Evolutionary conservation across 2,113 vertebrate genomes (phyloP), one percentile per base, ranked within the genome.

Genomic region (western clawed frog (Xenopus tropicalis)): DNA sequence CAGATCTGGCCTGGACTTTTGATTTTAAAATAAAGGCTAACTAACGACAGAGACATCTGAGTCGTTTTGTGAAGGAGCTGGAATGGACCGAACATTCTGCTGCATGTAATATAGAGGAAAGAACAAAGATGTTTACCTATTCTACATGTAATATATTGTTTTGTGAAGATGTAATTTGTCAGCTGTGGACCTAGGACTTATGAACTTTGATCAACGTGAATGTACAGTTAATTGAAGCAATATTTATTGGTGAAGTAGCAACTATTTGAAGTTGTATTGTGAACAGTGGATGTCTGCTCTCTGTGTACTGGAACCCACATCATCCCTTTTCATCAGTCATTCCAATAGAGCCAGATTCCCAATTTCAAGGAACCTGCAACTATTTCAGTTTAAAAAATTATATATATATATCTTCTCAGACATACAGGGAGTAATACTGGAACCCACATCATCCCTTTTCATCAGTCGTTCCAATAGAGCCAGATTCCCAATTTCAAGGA

Each of bases 101-200:
- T 72, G 70, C 70, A 72, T 72, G 70, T 64, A 52, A 66, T 13
- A 37, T 37, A 66, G 51, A 66, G 44, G n/a, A 37, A 42, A 54
- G n/a, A 64, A 54, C 64, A 66, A 66, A 23, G n/a, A 48, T 48
- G 64, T 66, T 66, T 66, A 66, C 64, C 19, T 66, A n/a, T 20
- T 56, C 46, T 73, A 66, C 14, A 57, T 73, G n/a, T 56, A 22
- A 52, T 56, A 72, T 58, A 22, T 58, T 1, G 25, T 61, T 48
- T 66, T 73, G 71, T 73, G 71, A 58, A 58, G 62, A 51, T 46
- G 63, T 66, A 63, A 58, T n/a, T 46, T 58, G 71, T 72, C n/a
- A 17, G 9, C 13, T 65, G 51, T 57, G 70, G 61, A 48, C 25
- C 64, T 65, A 44, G 46, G 25, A 9, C 23, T 37, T 37, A 42